These are phyloP conservation scores for Dipus sagitta DNA, from an alignment of 2,797 vertebrate genomes.

Conservation along the genomic window DNA sequence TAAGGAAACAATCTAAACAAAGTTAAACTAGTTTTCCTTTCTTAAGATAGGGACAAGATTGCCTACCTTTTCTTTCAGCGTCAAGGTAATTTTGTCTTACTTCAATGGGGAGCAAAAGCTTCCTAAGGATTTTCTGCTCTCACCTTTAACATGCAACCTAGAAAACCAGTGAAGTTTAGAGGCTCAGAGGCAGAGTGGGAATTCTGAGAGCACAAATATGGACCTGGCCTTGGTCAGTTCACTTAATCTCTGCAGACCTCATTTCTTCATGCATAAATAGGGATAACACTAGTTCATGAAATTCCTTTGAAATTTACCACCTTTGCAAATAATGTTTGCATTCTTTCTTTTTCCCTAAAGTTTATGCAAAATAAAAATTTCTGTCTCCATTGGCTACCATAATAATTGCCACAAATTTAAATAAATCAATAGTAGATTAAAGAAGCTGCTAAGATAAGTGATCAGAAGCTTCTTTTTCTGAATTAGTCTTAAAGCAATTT, in stretches of 20 bases:
- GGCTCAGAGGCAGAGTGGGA: background rate
- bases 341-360: background rate
- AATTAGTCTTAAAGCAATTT: background rate
- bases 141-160: background rate
- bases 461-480: background rate
- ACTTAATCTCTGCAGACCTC: background rate
- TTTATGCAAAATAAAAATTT: background rate
- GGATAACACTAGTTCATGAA: background rate
- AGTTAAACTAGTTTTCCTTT: background rate
- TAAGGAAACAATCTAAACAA: background rate
- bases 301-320: background rate
- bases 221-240: no score
- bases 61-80: background rate
- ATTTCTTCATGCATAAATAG: background rate
- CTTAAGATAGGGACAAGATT: background rate
- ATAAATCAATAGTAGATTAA: background rate
- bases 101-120: background rate
- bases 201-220: background rate
- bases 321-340: background rate
- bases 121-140: background rate
- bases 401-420: conserved; percentile 5
- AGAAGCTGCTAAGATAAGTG: conserved; percentile 15
- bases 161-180: no score
- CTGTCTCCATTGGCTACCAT: background rate
- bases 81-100: background rate